Evolutionary conservation across 2,797 vertebrate genomes (phyloP).

Genomic region (Leptoclinus maculatus): DNA sequence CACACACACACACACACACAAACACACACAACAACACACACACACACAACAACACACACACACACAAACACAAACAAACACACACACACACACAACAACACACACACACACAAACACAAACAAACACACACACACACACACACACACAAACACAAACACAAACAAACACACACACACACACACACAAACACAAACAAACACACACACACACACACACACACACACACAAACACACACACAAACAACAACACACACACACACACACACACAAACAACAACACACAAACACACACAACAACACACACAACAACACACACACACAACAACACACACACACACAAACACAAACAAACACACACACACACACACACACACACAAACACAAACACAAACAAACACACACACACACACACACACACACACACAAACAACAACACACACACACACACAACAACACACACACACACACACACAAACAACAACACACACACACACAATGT

Average conservation of each 20-base stretch:
- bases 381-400: not conserved
- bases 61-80: too few species aligned
- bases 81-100: constrained; percentile 30
- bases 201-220: too few species aligned
- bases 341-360: not conserved
- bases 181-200: too few species aligned
- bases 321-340: constrained; percentile 20
- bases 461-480: constrained; percentile 29
- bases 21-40: too few species aligned
- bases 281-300: constrained; percentile 15
- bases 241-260: too few species aligned
- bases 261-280: too few species aligned
- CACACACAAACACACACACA: too few species aligned
- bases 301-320: not conserved
- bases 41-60: too few species aligned
- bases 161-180: not conserved
- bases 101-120: constrained; percentile 19
- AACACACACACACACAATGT: constrained; percentile 19
- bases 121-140: constrained; percentile 20
- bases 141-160: too few species aligned
- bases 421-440: not conserved
- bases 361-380: too few species aligned
- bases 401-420: constrained; percentile 29
- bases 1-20: too few species aligned
- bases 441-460: not conserved